Conservation (phyloP, 2,113 vertebrate genomes). For the Gambusia affinis region DNA sequence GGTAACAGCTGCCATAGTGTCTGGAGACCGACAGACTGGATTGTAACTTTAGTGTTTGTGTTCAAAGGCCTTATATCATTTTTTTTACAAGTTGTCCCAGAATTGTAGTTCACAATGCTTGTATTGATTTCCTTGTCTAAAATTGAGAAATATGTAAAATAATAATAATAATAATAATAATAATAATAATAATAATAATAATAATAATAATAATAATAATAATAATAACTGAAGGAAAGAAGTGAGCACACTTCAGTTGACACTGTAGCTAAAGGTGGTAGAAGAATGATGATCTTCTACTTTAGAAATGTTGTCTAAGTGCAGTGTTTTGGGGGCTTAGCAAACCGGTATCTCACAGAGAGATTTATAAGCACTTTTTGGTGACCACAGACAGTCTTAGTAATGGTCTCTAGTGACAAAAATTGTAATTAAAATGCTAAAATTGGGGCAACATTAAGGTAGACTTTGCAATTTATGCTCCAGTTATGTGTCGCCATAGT, state of each 20-base stretch:
- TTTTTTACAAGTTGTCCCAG: background rate
- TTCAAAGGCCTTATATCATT: constrained; percentile 2
- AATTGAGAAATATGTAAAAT: background rate
- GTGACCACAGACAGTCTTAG: background rate
- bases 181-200: no score
- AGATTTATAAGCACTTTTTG: background rate
- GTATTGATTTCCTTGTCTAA: background rate
- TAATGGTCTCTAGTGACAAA: background rate
- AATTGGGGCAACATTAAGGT: background rate
- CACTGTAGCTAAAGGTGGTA: no score
- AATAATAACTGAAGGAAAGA: no score
- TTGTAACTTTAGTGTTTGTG: constrained; percentile 61
- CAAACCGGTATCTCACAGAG: background rate
- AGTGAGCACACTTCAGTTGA: no score
- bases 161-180: no score
- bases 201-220: no score
- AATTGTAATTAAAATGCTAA: background rate
- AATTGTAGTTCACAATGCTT: background rate
- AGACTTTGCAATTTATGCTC: background rate
- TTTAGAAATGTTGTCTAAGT: background rate
- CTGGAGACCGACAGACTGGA: constrained; percentile 42
- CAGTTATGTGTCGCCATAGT: no score
- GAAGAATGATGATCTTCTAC: background rate
- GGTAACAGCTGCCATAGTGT: constrained; percentile 70
- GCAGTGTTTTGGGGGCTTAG: background rate